Evolutionary conservation across 2,797 vertebrate species (phyloP).

Genomic region (Betta splendens): DNA sequence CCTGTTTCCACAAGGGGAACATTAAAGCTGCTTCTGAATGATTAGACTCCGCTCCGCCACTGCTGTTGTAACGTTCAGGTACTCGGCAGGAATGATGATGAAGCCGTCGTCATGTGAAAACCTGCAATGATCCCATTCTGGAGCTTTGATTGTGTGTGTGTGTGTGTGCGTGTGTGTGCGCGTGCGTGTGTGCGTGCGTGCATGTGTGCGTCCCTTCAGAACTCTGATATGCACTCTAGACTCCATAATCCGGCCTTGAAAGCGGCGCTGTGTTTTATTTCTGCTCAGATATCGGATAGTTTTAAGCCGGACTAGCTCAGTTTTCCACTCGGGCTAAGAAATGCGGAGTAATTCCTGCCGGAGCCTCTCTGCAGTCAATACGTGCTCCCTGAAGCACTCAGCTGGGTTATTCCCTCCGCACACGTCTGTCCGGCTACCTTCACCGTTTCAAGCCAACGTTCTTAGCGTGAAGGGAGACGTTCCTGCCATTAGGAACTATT

Average conservation of each 20-base stretch:
- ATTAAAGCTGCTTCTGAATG: constrained; percentile 1
- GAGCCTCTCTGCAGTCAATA: not conserved
- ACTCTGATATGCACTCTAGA: not conserved
- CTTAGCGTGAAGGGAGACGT: too few species aligned
- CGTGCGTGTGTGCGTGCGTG: not conserved
- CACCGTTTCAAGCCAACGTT: constrained; percentile 2
- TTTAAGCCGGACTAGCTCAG: constrained; percentile 10
- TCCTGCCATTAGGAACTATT: constrained; percentile 3
- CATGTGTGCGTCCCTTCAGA: not conserved
- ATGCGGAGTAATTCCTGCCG: constrained; percentile 9
- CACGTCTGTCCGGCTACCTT: not conserved
- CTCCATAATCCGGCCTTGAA: too few species aligned
- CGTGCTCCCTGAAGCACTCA: not conserved
- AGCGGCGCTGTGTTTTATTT: not conserved
- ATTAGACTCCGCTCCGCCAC: constrained; percentile 5
- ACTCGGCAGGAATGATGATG: not conserved
- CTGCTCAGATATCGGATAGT: not conserved
- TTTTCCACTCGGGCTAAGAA: not conserved
- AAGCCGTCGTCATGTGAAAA: not conserved
- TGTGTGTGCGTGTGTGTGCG: not conserved
- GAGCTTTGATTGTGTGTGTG: not conserved
- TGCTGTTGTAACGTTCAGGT: not conserved
- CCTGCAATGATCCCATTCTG: not conserved
- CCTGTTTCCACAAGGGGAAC: constrained; percentile 11
- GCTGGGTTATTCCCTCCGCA: not conserved